These are phyloP conservation scores for Diarsia brunnea DNA, from an alignment of 2,888 invertebrate species.

Conservation along the genomic window DNA sequence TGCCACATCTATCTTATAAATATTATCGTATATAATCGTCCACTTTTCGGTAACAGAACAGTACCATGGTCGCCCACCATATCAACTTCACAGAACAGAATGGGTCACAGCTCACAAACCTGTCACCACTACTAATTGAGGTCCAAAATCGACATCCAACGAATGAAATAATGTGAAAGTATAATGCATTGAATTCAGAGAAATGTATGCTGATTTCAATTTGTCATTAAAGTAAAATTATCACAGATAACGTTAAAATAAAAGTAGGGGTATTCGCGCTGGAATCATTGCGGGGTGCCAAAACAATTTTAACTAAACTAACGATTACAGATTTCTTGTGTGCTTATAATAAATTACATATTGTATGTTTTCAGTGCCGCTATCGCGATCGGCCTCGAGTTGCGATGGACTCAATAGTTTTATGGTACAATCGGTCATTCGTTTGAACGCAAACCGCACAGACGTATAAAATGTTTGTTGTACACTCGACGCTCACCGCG, in stretches of 20 bases:
- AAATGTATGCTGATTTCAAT: conserved; percentile 73
- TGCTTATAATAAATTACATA: conserved; percentile 66
- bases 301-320: conserved; percentile 73
- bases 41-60: conserved; percentile 78
- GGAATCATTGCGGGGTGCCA: conserved; percentile 76
- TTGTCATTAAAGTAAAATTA: conserved; percentile 86
- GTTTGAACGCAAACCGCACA: conserved; percentile 56
- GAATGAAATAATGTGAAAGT: conserved; percentile 62
- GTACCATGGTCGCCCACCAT: conserved; percentile 72
- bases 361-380: conserved; percentile 59
- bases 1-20: conserved; percentile 83
- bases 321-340: conserved; percentile 67
- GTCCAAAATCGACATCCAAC: conserved; percentile 68
- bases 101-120: conserved; percentile 58
- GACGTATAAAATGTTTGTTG: conserved; percentile 51
- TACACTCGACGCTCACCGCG: conserved; percentile 61
- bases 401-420: conserved; percentile 49
- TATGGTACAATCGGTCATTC: conserved; percentile 37
- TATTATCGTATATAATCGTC: conserved; percentile 69
- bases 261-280: conserved; percentile 79
- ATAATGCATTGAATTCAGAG: conserved; percentile 66
- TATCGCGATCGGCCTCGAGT: conserved; percentile 60
- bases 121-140: conserved; percentile 64
- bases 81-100: conserved; percentile 57
- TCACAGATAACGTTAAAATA: conserved; percentile 89